A percentile compares a stretch with the other conserved stretches of the same genome.
Evolutionary conservation across 2,888 invertebrate genomes (phyloP).

Genomic region (Microchrysa polita): DNA sequence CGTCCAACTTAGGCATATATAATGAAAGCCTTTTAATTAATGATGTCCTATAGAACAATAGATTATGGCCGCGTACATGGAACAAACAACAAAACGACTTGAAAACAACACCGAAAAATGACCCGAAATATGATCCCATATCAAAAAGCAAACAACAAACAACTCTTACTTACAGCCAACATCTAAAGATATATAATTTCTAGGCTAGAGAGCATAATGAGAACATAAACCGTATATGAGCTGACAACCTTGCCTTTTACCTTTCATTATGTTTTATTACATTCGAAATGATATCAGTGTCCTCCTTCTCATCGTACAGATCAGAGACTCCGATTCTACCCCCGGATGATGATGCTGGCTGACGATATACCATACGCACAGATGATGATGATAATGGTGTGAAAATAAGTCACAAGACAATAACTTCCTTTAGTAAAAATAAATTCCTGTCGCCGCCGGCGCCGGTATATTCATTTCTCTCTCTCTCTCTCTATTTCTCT

Average conservation of each 20-base stretch:
- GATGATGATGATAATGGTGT: not conserved
- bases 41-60: not conserved
- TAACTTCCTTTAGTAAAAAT: conserved; percentile 1
- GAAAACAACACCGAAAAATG: not conserved
- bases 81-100: not conserved
- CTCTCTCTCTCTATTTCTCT: too few relatives aligned
- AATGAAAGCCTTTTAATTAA: conserved; percentile 9
- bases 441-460: conserved; percentile 33
- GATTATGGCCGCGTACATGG: not conserved
- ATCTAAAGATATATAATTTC: conserved; percentile 3
- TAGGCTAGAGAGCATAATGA: not conserved
- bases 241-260: conserved; percentile 5
- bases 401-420: not conserved
- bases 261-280: conserved; percentile 3
- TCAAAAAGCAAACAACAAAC: not conserved
- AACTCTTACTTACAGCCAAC: not conserved
- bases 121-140: not conserved
- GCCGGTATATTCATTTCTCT: not conserved
- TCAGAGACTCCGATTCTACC: too few relatives aligned
- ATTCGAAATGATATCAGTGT: not conserved
- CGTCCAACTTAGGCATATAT: not conserved
- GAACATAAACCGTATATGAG: not conserved
- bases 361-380: too few relatives aligned
- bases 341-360: too few relatives aligned
- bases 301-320: not conserved